Evolutionary conservation across 1,140 invertebrate genomes (phyloP), one percentile per base, ranked within the genome.

Genomic region (Samia ricini): DNA sequence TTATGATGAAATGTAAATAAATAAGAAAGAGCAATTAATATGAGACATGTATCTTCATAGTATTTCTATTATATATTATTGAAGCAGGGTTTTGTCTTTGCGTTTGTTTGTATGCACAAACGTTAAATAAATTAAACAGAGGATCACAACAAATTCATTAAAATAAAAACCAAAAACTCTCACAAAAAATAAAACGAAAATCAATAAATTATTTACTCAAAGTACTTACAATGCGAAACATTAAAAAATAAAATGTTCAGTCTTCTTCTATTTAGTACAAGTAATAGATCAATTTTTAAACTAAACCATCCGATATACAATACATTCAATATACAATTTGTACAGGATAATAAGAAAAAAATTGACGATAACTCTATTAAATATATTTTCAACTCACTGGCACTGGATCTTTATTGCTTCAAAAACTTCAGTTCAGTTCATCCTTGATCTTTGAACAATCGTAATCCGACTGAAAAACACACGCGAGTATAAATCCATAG

Each of bases 221-320:
- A 64, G 68, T 42, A 42, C 26, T 26, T 26, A 26, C 26, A 26
- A n/a, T n/a, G 80, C 61, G 74, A 81, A 83, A 82, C 56, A 84
- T 83, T 85, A 76, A 71, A 83, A 80, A 83, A 78, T 76, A 78
- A 85, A 85, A 57, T 20, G 74, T 77, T 89, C 86, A 87, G 84
- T 89, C 86, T 89, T 89, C 86, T 89, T 85, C 85, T 79, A 84
- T 80, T 82, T 81, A 83, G 75, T 79, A 77, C 68, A 75, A 65
- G 74, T 79, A 76, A 42, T 78, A 83, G 78, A 81, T 81, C 69
- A 62, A 71, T 77, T n/a, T n/a, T 74, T 66, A 77, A 68, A 76
- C 83, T 66, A 87, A 76, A 89, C 86, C 75, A 76, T 69, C 55
- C 56, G 68, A 83, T 83, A 77, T 82, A 85, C 71, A 79, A 72